phyloP scores from a whole-genome alignment of 2,888 invertebrate species.

The Chrysodeixis includens region DNA sequence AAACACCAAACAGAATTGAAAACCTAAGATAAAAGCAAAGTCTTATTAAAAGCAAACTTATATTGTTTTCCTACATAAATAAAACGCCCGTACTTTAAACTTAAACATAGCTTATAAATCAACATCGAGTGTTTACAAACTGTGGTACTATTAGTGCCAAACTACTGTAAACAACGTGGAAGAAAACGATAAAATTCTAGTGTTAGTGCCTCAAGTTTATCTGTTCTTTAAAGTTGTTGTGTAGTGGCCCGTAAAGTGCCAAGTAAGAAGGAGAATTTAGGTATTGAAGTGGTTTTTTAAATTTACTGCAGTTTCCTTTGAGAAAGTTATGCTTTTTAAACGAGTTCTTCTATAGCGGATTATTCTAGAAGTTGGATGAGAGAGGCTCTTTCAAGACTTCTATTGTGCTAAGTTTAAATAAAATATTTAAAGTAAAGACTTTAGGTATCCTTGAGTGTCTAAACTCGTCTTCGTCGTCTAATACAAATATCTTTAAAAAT shows the following conservation, averaged over 20 bases:
- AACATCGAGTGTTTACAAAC: conserved; percentile 18
- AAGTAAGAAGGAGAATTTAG: conserved; percentile 44
- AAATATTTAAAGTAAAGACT: too few relatives aligned
- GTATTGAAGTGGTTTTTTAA: conserved; percentile 28
- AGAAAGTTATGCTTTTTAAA: neutral
- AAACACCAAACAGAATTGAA: neutral
- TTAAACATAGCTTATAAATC: conserved; percentile 35
- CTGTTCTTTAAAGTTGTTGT: conserved; percentile 49
- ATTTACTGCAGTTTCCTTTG: conserved; percentile 15
- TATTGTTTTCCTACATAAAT: conserved; percentile 2
- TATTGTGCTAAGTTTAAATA: too few relatives aligned
- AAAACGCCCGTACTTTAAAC: conserved; percentile 8
- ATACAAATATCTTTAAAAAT: too few relatives aligned
- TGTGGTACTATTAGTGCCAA: conserved; percentile 49
- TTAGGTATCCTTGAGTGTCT: too few relatives aligned
- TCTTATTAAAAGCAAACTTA: neutral
- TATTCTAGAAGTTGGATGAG: neutral
- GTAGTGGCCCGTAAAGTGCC: conserved; percentile 39
- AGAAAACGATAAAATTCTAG: conserved; percentile 59
- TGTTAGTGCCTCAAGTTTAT: conserved; percentile 56
- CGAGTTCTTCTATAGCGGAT: neutral
- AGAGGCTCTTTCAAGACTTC: neutral
- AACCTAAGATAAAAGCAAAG: neutral
- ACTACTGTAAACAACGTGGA: conserved; percentile 43
- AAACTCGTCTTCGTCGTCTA: too few relatives aligned